These are phyloP conservation scores for Microhierax caerulescens DNA, from an alignment of 2,797 vertebrate species.

Conservation along the genomic window DNA sequence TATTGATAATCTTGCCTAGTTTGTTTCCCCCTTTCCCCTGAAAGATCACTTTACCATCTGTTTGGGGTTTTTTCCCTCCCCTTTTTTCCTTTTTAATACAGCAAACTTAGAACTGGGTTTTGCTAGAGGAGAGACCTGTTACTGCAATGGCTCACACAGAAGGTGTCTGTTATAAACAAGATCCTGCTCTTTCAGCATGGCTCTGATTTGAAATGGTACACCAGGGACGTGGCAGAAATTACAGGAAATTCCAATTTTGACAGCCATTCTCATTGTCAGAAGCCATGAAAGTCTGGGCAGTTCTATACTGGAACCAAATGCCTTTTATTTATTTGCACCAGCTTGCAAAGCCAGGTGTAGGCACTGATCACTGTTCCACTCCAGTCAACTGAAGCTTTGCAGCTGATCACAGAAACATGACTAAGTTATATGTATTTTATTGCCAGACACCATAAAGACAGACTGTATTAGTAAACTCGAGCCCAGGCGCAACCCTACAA, in stretches of 20 bases:
- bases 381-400: background rate
- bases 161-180: background rate
- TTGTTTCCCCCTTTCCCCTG: background rate
- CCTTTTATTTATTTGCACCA: background rate
- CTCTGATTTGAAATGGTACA: background rate
- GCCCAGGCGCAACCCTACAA: background rate
- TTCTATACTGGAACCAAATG: background rate
- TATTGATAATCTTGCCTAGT: fast-evolving
- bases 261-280: background rate
- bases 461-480: fast-evolving
- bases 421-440: fast-evolving
- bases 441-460: background rate
- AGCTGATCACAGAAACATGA: background rate
- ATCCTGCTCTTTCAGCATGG: background rate
- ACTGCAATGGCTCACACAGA: background rate
- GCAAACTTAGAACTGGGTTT: fast-evolving
- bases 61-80: too few relatives aligned
- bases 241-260: background rate
- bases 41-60: background rate
- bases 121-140: background rate
- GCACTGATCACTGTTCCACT: background rate
- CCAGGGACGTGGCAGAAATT: background rate
- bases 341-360: background rate
- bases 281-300: background rate
- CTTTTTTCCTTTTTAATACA: background rate